phyloP scores from a whole-genome alignment of 2,797 vertebrate genomes.

The Aldrovandia affinis region DNA sequence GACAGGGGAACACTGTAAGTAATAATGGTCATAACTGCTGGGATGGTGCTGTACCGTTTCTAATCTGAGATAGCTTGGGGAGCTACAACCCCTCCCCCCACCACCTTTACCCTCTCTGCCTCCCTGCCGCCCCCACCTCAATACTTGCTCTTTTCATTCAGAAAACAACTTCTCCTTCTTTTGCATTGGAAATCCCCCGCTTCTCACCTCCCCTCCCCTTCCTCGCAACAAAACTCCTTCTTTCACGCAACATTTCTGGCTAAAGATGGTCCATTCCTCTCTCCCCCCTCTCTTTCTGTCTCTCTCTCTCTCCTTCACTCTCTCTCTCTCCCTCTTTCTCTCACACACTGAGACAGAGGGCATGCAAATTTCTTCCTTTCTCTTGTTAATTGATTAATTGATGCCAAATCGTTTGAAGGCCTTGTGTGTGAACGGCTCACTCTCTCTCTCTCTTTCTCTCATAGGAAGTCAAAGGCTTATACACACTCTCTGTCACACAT shows the following conservation, averaged over 20 bases:
- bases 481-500: slow-evolving; percentile 5
- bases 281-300: slow-evolving; percentile 16
- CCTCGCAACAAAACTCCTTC: slow-evolving; percentile 65
- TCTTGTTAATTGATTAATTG: slow-evolving; percentile 82
- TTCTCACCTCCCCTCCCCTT: slow-evolving; percentile 47
- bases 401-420: slow-evolving; percentile 71
- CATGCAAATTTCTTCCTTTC: slow-evolving; percentile 78
- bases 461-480: slow-evolving; percentile 15
- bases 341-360: slow-evolving; percentile 51
- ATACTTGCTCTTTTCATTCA: slow-evolving; percentile 64
- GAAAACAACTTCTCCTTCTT: slow-evolving; percentile 69
- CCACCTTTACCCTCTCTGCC: slow-evolving; percentile 28
- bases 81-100: slow-evolving; percentile 6
- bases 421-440: slow-evolving; percentile 61
- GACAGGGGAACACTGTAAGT: neutral
- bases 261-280: slow-evolving; percentile 46
- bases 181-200: slow-evolving; percentile 62
- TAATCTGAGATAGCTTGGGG: neutral
- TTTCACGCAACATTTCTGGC: slow-evolving; percentile 70
- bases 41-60: neutral
- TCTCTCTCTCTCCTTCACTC: slow-evolving; percentile 3
- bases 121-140: slow-evolving; percentile 53
- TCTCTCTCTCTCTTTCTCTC: slow-evolving; percentile 20
- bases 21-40: neutral
- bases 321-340: slow-evolving; percentile 25